Evolutionary conservation across 2,113 vertebrate species (phyloP).

Genomic region (Cavia porcellus): DNA sequence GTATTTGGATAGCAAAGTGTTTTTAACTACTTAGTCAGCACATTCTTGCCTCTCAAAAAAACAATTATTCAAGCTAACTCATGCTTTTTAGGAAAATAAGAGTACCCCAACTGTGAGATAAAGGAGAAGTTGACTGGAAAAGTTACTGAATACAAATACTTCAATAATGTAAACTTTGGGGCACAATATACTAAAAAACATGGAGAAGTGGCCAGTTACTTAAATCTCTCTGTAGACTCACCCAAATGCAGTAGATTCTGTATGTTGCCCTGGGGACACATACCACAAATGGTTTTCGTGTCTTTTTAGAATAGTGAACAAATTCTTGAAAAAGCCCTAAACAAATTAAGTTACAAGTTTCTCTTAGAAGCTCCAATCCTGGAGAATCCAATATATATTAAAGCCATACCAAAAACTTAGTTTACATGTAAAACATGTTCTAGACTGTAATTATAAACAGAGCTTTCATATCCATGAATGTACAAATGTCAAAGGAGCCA

Average conservation of each 20-base stretch:
- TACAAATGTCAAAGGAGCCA: not conserved
- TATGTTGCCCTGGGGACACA: not conserved
- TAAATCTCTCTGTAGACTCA: not conserved
- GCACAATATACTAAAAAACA: not conserved
- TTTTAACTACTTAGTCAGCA: not conserved
- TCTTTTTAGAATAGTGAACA: not conserved
- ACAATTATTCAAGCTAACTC: not conserved
- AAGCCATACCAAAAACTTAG: conserved; percentile 50
- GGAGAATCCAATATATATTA: conserved; percentile 35
- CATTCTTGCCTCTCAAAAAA: not conserved
- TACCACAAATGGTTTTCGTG: not conserved
- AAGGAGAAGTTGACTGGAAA: not conserved
- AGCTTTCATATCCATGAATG: not conserved
- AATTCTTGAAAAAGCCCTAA: conserved; percentile 36
- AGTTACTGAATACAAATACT: not conserved
- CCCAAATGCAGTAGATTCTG: not conserved
- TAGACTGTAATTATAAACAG: conserved; percentile 49
- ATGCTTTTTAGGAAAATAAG: not conserved
- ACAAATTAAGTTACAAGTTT: conserved; percentile 43
- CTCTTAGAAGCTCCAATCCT: conserved; percentile 48
- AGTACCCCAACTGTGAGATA: not conserved
- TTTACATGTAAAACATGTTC: conserved; percentile 45
- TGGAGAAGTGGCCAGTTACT: not conserved
- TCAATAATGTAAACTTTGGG: not conserved
- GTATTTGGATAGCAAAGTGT: not conserved